Evolutionary conservation across 2,113 vertebrate genomes (phyloP).

Genomic region (Alosa alosa): DNA sequence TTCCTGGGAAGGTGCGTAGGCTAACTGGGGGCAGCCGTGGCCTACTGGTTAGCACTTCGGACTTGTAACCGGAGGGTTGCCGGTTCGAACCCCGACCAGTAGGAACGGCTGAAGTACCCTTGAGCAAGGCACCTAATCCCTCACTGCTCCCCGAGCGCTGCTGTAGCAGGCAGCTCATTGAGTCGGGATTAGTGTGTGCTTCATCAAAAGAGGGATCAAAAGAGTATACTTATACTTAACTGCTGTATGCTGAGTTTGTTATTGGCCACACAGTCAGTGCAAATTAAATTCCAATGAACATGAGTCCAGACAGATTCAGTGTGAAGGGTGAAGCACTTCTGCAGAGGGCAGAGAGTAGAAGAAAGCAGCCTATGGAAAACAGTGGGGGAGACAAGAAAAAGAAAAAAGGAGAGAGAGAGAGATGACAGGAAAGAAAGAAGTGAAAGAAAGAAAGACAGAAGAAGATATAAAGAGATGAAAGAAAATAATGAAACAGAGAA

Average conservation of each 20-base stretch:
- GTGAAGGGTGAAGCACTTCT: background rate
- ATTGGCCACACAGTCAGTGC: background rate
- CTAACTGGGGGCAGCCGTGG: background rate
- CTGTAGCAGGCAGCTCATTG: no score
- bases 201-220: no score
- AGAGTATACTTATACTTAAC: background rate
- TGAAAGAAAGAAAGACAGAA: background rate
- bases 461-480: background rate
- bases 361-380: background rate
- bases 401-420: background rate
- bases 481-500: background rate
- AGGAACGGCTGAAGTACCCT: no score
- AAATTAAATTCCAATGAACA: background rate
- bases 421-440: background rate
- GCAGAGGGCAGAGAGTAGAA: background rate
- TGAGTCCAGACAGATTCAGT: background rate
- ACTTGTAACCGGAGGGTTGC: no score
- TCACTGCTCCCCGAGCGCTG: no score
- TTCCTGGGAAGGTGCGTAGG: constrained; percentile 49
- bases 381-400: background rate
- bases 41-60: no score
- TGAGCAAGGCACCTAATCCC: no score
- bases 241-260: constrained; percentile 14
- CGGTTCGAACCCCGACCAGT: no score
- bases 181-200: background rate